Evolutionary conservation across 2,797 vertebrate species (phyloP).

Genomic region (Florisuga fusca): DNA sequence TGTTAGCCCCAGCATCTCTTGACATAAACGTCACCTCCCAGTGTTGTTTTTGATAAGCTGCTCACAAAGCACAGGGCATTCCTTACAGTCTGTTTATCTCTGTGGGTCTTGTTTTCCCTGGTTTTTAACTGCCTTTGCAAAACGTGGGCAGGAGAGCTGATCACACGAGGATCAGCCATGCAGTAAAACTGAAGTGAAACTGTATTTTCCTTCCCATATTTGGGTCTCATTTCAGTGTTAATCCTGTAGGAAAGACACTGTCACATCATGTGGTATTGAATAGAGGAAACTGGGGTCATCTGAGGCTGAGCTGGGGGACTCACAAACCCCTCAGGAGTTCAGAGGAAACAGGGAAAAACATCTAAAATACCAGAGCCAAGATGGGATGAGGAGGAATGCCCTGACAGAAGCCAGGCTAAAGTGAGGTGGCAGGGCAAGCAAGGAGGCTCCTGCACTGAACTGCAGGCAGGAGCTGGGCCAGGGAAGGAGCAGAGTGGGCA

Average conservation of each 20-base stretch:
- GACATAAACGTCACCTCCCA: not conserved
- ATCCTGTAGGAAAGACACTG: not conserved
- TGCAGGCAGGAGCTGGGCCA: not conserved
- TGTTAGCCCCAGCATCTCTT: not conserved
- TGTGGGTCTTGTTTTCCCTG: not conserved
- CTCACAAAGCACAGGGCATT: not conserved
- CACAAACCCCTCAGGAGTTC: not conserved
- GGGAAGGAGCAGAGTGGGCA: not conserved
- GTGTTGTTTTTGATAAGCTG: not conserved
- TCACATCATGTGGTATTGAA: not conserved
- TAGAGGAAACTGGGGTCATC: not conserved
- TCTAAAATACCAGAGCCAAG: not conserved
- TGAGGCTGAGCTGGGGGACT: not conserved
- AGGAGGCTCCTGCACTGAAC: not conserved
- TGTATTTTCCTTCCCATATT: not conserved
- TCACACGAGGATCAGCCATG: not conserved
- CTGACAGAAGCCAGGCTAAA: not conserved
- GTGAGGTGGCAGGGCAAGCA: not conserved
- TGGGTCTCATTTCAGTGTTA: not conserved
- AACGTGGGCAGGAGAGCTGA: not conserved
- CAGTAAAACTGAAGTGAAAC: conserved; percentile 38
- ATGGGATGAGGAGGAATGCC: not conserved
- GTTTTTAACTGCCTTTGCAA: not conserved
- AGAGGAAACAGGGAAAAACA: not conserved
- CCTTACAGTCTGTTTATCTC: not conserved